Evolutionary conservation across 2,113 vertebrate genomes (phyloP), one percentile per base, ranked within the genome.

Genomic region (Larimichthys crocea): DNA sequence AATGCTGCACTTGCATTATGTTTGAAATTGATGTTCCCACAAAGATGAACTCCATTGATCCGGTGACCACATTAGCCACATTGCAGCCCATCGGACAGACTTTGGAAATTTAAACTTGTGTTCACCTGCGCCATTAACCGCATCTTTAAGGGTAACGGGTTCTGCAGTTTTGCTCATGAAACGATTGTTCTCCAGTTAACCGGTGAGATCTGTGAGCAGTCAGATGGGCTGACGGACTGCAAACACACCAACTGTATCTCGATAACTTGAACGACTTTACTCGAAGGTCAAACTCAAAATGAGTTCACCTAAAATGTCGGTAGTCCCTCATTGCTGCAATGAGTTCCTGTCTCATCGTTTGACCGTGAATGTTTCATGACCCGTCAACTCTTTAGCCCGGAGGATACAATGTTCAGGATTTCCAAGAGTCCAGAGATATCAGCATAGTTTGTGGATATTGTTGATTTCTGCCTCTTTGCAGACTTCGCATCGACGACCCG

Each of bases 11-110:
- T 46, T 49, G 72, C 19, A 14, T 59, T 40, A 15, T 29, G 17
- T 29, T 64, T 62, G 22, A 65, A 44, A 22, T 4, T 63, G 40
- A 22, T 31, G 48, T 44, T 61, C 49, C 40, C 63, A 19, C 10
- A 24, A 71, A 35, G 31, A 29, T 64, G 10, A 77, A 60, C 46
- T 10, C 17, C 55, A 55, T 48, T 53, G 74, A 83, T 56, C 57
- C 15, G 17, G 53, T 52, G 53, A 74, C 26, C 50, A 8, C 49
- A 46, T 10, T 22, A 31, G 24, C 0, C 20, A 31, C 29, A 10
- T 2, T 2, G 29, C 15, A 1, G 15, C 3, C 14, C 16, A 10
- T 14, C 9, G 56, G 56, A 6, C 8, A 12, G 56, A 3, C 15
- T 17, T 29, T 16, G 24, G 24, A 24, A 26, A 16, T 29, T 59